Evolutionary conservation across 1,140 invertebrate species (phyloP).

Genomic region (Pseudomyrmex pallidus): DNA sequence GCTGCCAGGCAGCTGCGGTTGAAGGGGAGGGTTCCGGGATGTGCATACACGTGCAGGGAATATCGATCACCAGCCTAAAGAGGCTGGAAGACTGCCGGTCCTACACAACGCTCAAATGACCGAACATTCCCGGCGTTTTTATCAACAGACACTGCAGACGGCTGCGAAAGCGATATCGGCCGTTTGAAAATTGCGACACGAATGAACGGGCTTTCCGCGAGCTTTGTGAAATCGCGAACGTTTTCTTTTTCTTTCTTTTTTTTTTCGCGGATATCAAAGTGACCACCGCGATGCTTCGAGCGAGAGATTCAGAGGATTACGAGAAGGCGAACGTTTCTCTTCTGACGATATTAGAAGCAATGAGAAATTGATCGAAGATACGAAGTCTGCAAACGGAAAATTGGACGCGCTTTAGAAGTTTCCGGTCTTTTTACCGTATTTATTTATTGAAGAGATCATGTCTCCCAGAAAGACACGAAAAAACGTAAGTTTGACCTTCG

Average conservation of each 20-base stretch:
- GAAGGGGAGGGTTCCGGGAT: slow-evolving; percentile 43
- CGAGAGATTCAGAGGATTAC: not conserved
- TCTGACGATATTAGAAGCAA: not conserved
- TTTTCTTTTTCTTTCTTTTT: not conserved
- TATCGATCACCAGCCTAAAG: slow-evolving; percentile 77
- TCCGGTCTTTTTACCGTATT: too few relatives aligned
- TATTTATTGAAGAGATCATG: too few relatives aligned
- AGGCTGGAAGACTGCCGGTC: slow-evolving; percentile 57
- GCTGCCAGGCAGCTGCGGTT: slow-evolving; percentile 4
- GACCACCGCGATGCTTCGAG: not conserved
- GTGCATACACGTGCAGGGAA: slow-evolving; percentile 71
- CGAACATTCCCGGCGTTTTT: slow-evolving; percentile 11
- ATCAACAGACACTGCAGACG: not conserved
- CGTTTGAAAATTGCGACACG: not conserved
- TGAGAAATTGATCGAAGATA: not conserved
- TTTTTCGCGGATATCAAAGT: slow-evolving; percentile 16
- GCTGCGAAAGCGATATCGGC: not conserved
- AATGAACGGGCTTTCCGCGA: not conserved
- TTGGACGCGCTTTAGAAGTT: not conserved
- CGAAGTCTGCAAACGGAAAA: not conserved
- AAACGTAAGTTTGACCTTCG: slow-evolving; percentile 34
- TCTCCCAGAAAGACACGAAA: not conserved
- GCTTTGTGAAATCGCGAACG: not conserved
- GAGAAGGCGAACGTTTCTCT: not conserved
- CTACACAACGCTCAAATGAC: slow-evolving; percentile 28